Evolutionary conservation across 2,113 vertebrate species (phyloP), one percentile per base, ranked within the genome.

Genomic region (Semicossyphus pulcher): DNA sequence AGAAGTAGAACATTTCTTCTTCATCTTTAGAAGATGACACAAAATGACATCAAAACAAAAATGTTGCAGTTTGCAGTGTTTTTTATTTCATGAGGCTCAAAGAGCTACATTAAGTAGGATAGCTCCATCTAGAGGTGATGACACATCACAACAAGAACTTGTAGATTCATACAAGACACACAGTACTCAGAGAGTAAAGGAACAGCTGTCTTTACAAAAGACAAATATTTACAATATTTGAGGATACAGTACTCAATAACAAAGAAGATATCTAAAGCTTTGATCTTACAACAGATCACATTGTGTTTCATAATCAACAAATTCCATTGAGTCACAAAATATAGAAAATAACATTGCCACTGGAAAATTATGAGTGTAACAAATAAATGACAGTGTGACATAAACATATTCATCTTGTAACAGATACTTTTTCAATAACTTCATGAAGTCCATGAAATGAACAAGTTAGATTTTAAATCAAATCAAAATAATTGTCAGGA

Each of bases 61-160:
- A 0, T 0, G 52, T 32, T 72, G 10, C 14, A 68, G 10, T 7
- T 58, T 5, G 3, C 7, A 52, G 4, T 51, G 18, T 58, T 51
- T 2, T 83, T 86, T 68, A 76, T 76, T 72, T 7, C 60, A 26
- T 18, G 2, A 31, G 10, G 21, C 65, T 2, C 16, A 72, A 37
- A 32, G 52, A 76, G 11, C 8, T 29, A 56, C 32, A 68, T 52
- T 0, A 57, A 52, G 34, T 26, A 4, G 21, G n/a, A 34, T n/a
- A 54, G 8, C 56, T 63, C 34, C 47, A 68, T 21, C 11, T 29
- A 34, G 4, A 48, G 34, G 36, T 81, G 74, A 79, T 80, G 70
- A 82, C 29, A 34, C 76, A 75, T 80, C 80, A 85, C 37, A 84
- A 65, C 21, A 67, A 34, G 16, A 64, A 42, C 39, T 48, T 45